Evolutionary conservation across 1,140 invertebrate genomes (phyloP).

Genomic region (Reticulitermes speratus): DNA sequence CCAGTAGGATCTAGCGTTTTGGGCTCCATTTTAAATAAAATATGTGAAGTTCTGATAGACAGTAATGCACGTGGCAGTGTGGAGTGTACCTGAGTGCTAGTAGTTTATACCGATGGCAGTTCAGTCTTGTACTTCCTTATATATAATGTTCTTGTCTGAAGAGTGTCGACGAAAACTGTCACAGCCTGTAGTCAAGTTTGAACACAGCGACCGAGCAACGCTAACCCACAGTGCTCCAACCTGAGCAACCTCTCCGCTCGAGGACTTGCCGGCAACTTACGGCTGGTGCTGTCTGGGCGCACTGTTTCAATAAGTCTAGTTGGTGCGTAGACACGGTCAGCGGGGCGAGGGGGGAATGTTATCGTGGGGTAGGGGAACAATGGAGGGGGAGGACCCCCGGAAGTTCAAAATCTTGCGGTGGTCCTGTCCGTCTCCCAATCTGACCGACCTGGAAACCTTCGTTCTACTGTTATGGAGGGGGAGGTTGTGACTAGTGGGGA

Average conservation of each 20-base stretch:
- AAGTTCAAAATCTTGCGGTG: slow-evolving; percentile 10
- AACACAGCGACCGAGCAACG: not conserved
- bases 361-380: not conserved
- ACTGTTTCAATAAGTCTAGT: not conserved
- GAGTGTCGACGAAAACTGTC: not conserved
- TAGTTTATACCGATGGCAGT: too few relatives aligned
- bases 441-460: not conserved
- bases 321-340: not conserved
- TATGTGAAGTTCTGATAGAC: not conserved
- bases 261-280: not conserved
- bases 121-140: not conserved
- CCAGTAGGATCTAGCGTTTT: not conserved
- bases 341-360: not conserved
- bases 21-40: not conserved
- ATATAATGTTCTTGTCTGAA: not conserved
- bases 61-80: not conserved
- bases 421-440: not conserved
- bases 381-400: not conserved
- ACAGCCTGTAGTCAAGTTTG: not conserved
- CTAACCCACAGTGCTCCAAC: not conserved
- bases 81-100: not conserved
- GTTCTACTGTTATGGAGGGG: not conserved
- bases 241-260: not conserved
- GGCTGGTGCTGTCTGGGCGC: not conserved
- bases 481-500: not conserved